phyloP scores from a whole-genome alignment of 2,888 invertebrate genomes.

The Drosophila borborema region DNA sequence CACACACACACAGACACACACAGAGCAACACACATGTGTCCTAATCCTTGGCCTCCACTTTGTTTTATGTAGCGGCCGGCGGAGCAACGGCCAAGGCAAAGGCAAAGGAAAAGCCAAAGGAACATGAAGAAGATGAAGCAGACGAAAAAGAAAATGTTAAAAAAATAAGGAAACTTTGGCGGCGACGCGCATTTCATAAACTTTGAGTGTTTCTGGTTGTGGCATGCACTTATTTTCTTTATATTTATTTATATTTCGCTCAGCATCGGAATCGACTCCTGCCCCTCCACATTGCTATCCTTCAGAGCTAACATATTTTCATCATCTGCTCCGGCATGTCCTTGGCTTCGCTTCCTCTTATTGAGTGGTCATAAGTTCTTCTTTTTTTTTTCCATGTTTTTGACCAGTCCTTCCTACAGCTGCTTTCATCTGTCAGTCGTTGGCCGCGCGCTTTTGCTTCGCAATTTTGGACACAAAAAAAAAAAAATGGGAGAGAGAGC shows the following conservation, averaged over 20 bases:
- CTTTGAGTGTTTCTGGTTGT: conserved; percentile 79
- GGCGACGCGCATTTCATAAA: conserved; percentile 80
- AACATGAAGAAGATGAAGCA: conserved; percentile 6
- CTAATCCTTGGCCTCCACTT: conserved; percentile 58
- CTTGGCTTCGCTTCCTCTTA: conserved; percentile 37
- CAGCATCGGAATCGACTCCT: conserved; percentile 44
- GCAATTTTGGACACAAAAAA: conserved; percentile 38
- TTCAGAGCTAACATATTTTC: conserved; percentile 55
- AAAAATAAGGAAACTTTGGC: conserved; percentile 63
- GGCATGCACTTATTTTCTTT: conserved; percentile 76
- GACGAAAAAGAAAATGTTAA: conserved; percentile 6
- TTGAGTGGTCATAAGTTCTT: conserved; percentile 72
- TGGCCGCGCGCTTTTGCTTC: conserved; percentile 21
- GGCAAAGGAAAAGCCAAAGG: neutral
- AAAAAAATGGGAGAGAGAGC: too few species aligned
- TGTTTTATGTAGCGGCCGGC: conserved; percentile 41
- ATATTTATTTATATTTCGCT: conserved; percentile 77
- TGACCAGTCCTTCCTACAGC: conserved; percentile 44
- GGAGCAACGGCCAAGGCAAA: neutral
- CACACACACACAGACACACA: neutral
- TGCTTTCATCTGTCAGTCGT: conserved; percentile 47
- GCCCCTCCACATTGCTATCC: conserved; percentile 28
- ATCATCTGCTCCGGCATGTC: conserved; percentile 20
- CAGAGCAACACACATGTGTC: conserved; percentile 23
- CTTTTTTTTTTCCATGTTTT: neutral